Evolutionary conservation across 1,140 invertebrate genomes (phyloP), one percentile per base, ranked within the genome.

Genomic region (Drosophila biarmipes): DNA sequence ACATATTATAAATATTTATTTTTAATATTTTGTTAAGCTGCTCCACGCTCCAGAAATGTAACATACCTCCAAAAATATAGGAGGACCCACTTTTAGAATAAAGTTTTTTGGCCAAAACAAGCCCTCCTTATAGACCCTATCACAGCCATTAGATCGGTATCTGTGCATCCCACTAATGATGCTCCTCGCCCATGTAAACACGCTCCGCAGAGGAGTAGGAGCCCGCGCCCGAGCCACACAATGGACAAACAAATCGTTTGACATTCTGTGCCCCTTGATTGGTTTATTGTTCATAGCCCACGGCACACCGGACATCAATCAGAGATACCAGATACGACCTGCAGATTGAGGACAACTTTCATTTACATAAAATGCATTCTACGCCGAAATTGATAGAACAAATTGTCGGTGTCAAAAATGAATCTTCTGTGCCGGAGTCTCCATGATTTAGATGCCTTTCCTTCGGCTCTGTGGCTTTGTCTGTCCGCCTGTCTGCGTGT

Each of bases 361-460:
- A 87, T 86, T 86, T 82, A 73, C 82, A 86, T 87, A 81, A 81
- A 84, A 85, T 76, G 76, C 76, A 85, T 84, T 84, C 56, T 72
- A 76, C 56, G 34, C 59, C 71, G 24, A 81, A 79, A 84, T 72
- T 75, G 74, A 75, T 73, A 81, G 78, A 86, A 87, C 82, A 87
- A 86, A 86, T 87, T 78, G 78, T 64, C 71, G 82, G 81, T 87
- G 81, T 87, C 82, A 86, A 75, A 78, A 78, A 85, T 69, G 42
- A 31, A 15, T 49, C 8, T 24, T 11, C 46, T 17, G 4, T 29
- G n/a, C n/a, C 24, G 14, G 35, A 29, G 45, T n/a, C 31, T 10
- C 24, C 15, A 51, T 63, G 75, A 71, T 72, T 76, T 75, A 71
- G 55, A 72, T 71, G 48, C 43, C 52, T 54, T 37, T 61, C 55